Conservation (phyloP, 1,140 invertebrate genomes). For the Drosophila murphyi region DNA sequence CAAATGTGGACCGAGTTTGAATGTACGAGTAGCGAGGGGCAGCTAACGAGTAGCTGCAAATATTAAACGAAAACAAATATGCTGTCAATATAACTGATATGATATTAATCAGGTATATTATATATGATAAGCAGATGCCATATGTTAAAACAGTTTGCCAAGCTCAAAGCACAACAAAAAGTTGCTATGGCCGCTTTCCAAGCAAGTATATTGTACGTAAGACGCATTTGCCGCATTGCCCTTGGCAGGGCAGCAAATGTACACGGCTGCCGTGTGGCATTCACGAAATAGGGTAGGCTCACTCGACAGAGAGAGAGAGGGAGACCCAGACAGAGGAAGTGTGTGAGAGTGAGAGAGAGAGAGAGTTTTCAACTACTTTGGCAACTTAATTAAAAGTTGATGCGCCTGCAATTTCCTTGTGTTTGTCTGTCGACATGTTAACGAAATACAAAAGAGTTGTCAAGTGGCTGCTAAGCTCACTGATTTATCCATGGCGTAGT, state of each 20-base stretch:
- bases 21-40: background rate
- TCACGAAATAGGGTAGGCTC: background rate
- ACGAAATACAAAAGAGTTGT: constrained; percentile 54
- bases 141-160: constrained; percentile 3
- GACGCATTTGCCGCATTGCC: constrained; percentile 33
- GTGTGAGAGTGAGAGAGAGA: constrained; percentile 16
- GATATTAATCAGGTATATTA: background rate
- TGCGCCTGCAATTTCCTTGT: constrained; percentile 67
- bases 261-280: background rate
- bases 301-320: background rate
- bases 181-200: background rate
- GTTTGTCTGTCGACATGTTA: constrained; percentile 32
- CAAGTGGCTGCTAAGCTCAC: constrained; percentile 9
- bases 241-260: background rate
- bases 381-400: constrained; percentile 80
- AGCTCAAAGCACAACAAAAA: constrained; percentile 4
- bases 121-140: background rate
- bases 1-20: background rate
- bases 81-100: constrained; percentile 5
- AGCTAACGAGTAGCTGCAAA: too few relatives aligned
- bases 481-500: constrained; percentile 3
- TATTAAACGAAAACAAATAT: background rate
- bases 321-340: constrained; percentile 10
- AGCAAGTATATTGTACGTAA: constrained; percentile 25
- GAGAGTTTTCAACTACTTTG: constrained; percentile 51